Percentiles rank a stretch among this genome's conserved stretches.
Conservation (phyloP, 2,113 vertebrate species). For the Sterrhoptilus dennistouni region DNA sequence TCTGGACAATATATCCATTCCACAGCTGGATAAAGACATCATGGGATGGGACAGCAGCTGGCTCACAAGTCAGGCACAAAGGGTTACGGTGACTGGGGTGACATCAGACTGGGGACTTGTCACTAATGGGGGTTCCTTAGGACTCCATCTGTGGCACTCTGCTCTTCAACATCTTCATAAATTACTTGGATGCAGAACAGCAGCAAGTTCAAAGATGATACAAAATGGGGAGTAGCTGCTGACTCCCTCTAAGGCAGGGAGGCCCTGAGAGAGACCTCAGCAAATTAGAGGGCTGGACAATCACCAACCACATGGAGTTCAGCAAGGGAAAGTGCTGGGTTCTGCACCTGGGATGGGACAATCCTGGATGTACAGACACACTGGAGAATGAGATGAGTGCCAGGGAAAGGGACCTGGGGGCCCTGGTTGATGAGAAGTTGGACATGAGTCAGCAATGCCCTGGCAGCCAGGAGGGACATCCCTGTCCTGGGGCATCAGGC, state of each 20-base stretch:
- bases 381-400: not conserved
- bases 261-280: not conserved
- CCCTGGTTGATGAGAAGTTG: not conserved
- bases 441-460: not conserved
- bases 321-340: accelerated
- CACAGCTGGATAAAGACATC: not conserved
- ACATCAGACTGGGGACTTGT: not conserved
- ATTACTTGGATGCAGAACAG: not conserved
- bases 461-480: not conserved
- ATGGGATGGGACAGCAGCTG: not conserved
- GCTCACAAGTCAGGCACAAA: not conserved
- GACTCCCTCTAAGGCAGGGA: not conserved
- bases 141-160: not conserved
- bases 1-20: not conserved
- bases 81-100: not conserved
- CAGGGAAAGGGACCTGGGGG: not conserved
- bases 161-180: not conserved
- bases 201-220: not conserved
- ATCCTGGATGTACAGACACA: too few species aligned
- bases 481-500: not conserved
- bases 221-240: not conserved
- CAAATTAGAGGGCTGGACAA: not conserved
- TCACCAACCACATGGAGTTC: not conserved
- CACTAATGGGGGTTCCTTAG: not conserved
- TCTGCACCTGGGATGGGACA: not conserved